Evolutionary conservation across 1,140 invertebrate genomes (phyloP).

Genomic region (Heliconius eleuchia): DNA sequence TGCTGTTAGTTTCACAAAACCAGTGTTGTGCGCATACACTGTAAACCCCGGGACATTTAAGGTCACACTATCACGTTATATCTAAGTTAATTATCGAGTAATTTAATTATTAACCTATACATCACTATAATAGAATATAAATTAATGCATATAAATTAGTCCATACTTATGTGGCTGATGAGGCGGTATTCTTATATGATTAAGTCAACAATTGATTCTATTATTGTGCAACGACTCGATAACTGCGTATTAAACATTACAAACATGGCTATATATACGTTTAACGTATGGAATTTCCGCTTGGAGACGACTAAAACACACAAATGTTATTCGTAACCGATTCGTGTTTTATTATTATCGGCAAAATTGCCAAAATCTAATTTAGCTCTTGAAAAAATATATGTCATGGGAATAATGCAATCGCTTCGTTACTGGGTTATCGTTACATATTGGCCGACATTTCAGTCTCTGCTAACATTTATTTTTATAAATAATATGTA

Average conservation of each 20-base stretch:
- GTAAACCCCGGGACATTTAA: neutral
- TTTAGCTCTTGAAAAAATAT: constrained; percentile 20
- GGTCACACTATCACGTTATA: neutral
- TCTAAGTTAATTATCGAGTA: neutral
- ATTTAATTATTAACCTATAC: neutral
- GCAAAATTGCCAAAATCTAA: constrained; percentile 1
- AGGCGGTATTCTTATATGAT: constrained; percentile 1
- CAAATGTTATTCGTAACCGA: neutral
- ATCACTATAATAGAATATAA: neutral
- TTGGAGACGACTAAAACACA: constrained; percentile 3
- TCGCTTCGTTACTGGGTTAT: constrained; percentile 23
- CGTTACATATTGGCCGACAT: constrained; percentile 8
- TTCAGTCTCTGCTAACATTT: constrained; percentile 10
- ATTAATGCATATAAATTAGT: neutral
- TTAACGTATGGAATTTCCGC: constrained; percentile 27
- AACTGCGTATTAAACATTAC: constrained; percentile 19
- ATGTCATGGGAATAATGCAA: constrained; percentile 27
- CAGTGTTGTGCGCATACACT: too few species aligned
- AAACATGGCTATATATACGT: neutral
- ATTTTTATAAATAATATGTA: constrained; percentile 19
- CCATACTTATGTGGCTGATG: neutral
- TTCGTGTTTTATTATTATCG: neutral
- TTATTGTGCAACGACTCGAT: constrained; percentile 16
- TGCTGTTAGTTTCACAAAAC: neutral
- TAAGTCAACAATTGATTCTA: neutral